phyloP scores from a whole-genome alignment of 2,797 vertebrate genomes.

The Scleropages formosus region DNA sequence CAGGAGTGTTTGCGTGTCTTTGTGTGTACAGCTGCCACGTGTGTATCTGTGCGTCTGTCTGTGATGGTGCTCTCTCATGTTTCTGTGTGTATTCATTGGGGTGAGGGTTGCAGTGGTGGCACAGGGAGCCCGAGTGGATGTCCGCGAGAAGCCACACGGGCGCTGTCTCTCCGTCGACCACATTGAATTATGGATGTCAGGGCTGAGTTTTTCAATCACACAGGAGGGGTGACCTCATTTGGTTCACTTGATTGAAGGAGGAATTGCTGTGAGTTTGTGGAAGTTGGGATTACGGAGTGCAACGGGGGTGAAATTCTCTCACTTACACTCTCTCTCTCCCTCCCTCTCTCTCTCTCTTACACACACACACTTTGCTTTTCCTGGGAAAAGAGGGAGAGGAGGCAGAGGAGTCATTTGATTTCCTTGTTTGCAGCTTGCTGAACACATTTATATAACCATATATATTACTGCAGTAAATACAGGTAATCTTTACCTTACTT shows the following conservation, averaged over 20 bases:
- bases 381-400: no score
- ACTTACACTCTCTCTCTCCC: no score
- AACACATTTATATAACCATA: no score
- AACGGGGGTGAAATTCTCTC: slow-evolving; percentile 5
- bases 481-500: no score
- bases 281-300: neutral
- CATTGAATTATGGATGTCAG: slow-evolving; percentile 12
- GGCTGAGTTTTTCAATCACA: neutral
- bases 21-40: slow-evolving; percentile 3
- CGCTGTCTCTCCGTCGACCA: neutral
- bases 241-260: neutral
- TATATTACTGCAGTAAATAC: no score
- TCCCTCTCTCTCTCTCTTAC: no score
- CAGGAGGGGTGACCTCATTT: slow-evolving; percentile 3
- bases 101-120: neutral
- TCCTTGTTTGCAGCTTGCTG: no score
- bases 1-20: neutral
- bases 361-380: no score
- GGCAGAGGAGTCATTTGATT: no score
- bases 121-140: neutral
- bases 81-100: neutral
- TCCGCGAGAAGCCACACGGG: neutral
- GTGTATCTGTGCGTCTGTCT: neutral
- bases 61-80: neutral
- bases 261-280: neutral